Evolutionary conservation across 1,140 invertebrate species (phyloP).

Genomic region (Anadara kagoshimensis): DNA sequence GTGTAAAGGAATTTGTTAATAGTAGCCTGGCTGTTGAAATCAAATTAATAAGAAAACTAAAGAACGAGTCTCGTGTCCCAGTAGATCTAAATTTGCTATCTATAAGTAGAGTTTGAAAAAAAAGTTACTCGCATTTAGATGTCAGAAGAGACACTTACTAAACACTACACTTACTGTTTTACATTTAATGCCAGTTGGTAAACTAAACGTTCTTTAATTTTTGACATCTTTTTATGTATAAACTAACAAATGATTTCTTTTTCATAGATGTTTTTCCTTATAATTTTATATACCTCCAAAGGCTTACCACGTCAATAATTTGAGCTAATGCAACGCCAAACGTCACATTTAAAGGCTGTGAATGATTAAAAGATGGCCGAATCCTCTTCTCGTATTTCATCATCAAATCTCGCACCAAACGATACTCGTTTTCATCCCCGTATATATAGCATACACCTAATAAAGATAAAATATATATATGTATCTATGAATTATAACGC

Average conservation of each 20-base stretch:
- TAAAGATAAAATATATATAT: not conserved
- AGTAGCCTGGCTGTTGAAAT: too few relatives aligned
- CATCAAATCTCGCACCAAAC: constrained; percentile 93
- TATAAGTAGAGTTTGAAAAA: too few relatives aligned
- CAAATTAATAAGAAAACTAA: too few relatives aligned
- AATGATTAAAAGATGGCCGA: constrained; percentile 96
- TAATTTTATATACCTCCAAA: not conserved
- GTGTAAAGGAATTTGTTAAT: too few relatives aligned
- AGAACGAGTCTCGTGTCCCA: too few relatives aligned
- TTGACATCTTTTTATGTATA: too few relatives aligned
- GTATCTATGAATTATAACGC: too few relatives aligned
- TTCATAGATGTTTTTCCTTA: not conserved
- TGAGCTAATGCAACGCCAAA: constrained; percentile 99
- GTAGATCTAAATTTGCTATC: too few relatives aligned
- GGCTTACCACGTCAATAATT: constrained; percentile 98
- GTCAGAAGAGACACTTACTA: not conserved
- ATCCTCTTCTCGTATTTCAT: constrained; percentile 97
- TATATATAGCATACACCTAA: constrained; percentile 17
- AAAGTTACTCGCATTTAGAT: not conserved
- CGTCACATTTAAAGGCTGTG: constrained; percentile 94
- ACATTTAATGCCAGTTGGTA: too few relatives aligned
- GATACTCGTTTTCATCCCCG: constrained; percentile 87
- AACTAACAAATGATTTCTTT: too few relatives aligned
- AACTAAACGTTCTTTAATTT: too few relatives aligned
- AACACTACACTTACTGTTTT: too few relatives aligned